These are phyloP conservation scores for Stigmatopora argus DNA, from an alignment of 2,113 vertebrate species.

Conservation along the genomic window DNA sequence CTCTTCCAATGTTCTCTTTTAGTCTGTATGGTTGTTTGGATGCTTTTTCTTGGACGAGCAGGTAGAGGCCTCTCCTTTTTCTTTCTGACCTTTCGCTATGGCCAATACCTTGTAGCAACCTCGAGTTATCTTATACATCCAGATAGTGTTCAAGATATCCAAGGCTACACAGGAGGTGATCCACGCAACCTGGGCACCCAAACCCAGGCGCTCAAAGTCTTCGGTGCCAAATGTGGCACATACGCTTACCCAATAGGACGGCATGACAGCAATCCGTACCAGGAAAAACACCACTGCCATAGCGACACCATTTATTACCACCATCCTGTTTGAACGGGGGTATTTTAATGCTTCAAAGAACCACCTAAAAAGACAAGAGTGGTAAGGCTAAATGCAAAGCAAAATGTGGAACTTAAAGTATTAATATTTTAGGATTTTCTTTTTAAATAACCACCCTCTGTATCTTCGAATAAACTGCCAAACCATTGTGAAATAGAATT, in stretches of 20 bases:
- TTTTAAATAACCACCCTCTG: neutral
- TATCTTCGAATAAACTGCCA: neutral
- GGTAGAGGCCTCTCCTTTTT: constrained; percentile 11
- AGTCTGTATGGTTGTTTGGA: constrained; percentile 73
- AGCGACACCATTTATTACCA: constrained; percentile 69
- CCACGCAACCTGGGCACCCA: constrained; percentile 75
- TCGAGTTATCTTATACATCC: constrained; percentile 75
- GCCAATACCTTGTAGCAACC: constrained; percentile 74
- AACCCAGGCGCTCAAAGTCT: constrained; percentile 68
- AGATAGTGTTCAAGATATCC: constrained; percentile 72
- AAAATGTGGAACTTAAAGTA: neutral
- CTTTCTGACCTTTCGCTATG: constrained; percentile 34
- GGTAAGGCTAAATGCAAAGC: neutral
- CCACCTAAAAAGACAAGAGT: constrained; percentile 59
- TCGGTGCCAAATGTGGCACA: constrained; percentile 71
- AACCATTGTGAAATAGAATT: neutral
- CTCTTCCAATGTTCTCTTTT: constrained; percentile 21
- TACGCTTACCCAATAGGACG: constrained; percentile 75
- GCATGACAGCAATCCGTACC: constrained; percentile 76
- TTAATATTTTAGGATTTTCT: neutral
- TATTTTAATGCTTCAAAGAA: constrained; percentile 70
- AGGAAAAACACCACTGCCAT: constrained; percentile 74
- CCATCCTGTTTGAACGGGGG: constrained; percentile 66
- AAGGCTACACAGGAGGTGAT: constrained; percentile 71
- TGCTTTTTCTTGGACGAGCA: constrained; percentile 38